phyloP scores from a whole-genome alignment of 2,797 vertebrate genomes.

The Psittacula derbiana region DNA sequence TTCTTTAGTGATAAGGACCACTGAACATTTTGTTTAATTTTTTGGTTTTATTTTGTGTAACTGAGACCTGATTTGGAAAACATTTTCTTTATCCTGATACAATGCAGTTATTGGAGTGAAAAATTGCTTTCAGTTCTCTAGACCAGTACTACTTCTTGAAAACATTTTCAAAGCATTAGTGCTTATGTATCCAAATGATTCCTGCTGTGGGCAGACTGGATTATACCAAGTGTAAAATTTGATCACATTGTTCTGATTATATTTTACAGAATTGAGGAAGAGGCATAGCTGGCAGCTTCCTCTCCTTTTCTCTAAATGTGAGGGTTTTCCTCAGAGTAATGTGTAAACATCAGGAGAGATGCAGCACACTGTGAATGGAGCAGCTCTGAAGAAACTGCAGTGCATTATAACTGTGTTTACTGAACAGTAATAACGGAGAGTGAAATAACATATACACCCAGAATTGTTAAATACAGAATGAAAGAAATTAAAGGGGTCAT shows the following conservation, averaged over 20 bases:
- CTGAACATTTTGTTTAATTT: background rate
- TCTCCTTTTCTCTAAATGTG: background rate
- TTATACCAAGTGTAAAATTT: background rate
- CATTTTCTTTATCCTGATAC: background rate
- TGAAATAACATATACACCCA: background rate
- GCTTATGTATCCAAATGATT: background rate
- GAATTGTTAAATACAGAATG: background rate
- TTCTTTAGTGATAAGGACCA: background rate
- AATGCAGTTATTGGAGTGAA: background rate
- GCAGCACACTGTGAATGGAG: background rate
- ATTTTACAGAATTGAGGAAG: background rate
- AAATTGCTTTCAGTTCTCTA: background rate
- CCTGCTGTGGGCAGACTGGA: background rate
- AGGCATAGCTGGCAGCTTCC: background rate
- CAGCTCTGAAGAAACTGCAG: background rate
- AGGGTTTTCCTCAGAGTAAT: background rate
- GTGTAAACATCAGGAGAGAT: background rate
- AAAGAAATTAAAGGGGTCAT: background rate
- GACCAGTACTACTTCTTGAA: background rate
- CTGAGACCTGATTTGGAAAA: background rate
- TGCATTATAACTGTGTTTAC: background rate
- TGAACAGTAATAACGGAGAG: background rate
- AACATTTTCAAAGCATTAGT: background rate
- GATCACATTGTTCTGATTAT: background rate
- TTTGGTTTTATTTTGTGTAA: background rate